Base-by-base conservation (phyloP, 2,797 vertebrate species). In the Urocyon cinereoargenteus region DNA sequence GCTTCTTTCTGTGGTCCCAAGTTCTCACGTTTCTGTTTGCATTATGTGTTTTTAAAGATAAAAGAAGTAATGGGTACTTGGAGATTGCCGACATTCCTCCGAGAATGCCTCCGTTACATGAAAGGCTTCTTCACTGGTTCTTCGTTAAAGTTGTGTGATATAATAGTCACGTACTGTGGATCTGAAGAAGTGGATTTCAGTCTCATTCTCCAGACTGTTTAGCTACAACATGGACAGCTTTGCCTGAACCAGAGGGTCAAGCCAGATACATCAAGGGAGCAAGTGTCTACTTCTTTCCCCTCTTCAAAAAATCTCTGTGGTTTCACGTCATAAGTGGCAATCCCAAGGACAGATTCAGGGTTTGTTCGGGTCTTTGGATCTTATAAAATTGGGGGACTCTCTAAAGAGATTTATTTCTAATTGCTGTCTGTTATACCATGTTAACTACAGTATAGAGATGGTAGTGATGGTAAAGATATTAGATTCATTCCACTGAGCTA, bases 351-450 rank as follows among this genome's bases (percentile, higher is more conserved):
- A 73, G 57, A 66, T 96, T 91, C 53, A 66, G 34, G 19, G 94
- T 96, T 93, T 93, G 64, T 93, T 93, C 68, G 55, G 26, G 62
- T 87, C 61, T 45, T 45, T 95, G 88, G 59, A 97, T 64, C 34
- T 86, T 64, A 75, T 88, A 92, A 57, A 95, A 64, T 62, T 34
- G 57, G 77, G 61, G 5, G 70, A 83, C 34, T 24, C 75, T 73
- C 34, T 92, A 14, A 96, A 93, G 36, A 94, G 55, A 34, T 34
- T 85, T 68, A 53, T 64, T 86, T 81, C 34, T 87, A 68, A 45
- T 89, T 24, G 3, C 81, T 85, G n/a, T 83, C 53, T 85, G 28
- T 77, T 31, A 4, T 34, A 11, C 40, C 19, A 26, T 7, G 8
- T n/a, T 66, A 53, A 75, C 14, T 45, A 4, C 40, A 21, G 34